Conservation (phyloP, 2,113 vertebrate genomes). For the Oplegnathus fasciatus region DNA sequence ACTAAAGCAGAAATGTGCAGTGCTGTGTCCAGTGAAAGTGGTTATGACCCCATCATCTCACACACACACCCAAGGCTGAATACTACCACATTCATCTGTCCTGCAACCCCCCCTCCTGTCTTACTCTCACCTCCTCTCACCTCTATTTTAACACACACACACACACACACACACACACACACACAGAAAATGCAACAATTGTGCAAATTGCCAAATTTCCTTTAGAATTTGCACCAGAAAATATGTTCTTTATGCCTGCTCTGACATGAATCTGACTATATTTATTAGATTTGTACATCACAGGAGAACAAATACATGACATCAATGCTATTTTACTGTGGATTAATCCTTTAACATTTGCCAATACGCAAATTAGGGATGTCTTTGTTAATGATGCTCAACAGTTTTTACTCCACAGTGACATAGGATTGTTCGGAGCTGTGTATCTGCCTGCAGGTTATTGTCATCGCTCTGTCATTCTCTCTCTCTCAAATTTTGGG, state of each 20-base stretch:
- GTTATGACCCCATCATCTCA: slow-evolving; percentile 28
- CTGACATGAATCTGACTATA: neutral
- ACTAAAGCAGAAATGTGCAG: slow-evolving; percentile 41
- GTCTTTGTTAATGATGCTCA: slow-evolving; percentile 27
- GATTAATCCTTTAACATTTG: neutral
- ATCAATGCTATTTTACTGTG: neutral
- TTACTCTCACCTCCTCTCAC: neutral
- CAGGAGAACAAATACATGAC: neutral
- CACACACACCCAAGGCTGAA: neutral
- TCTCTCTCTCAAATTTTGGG: slow-evolving; percentile 61
- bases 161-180: too few species aligned
- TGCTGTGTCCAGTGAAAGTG: slow-evolving; percentile 20
- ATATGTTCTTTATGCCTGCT: neutral
- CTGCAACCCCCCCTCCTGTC: neutral
- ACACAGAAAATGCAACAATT: neutral
- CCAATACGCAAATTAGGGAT: neutral
- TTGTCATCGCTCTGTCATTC: slow-evolving; percentile 71
- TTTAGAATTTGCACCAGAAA: neutral
- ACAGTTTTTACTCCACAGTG: slow-evolving; percentile 25
- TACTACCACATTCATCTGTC: neutral
- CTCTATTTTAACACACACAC: too few species aligned
- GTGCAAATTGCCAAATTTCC: neutral
- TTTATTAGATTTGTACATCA: neutral
- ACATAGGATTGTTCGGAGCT: slow-evolving; percentile 35
- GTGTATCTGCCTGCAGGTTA: slow-evolving; percentile 50